Evolutionary conservation across 2,888 invertebrate genomes (phyloP), one percentile per base, ranked within the genome.

Genomic region (Chrysodeixis includens): DNA sequence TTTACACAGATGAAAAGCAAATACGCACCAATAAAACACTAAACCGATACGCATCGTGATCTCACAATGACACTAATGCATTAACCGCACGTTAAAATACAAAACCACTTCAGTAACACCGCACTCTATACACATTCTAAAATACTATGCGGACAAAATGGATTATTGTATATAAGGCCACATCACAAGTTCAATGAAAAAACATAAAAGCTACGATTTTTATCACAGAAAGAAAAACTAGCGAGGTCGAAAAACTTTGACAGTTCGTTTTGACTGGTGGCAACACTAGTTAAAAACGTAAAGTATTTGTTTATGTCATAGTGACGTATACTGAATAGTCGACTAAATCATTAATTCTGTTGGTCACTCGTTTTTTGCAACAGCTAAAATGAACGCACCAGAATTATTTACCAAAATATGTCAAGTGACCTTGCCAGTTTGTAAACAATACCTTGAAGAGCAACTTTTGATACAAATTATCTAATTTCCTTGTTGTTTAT

Each of bases 391-490:
- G 87, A 86, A 86, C 85, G 85, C 82, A 78, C 16, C 82, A 64
- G 52, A 71, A 69, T 0, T 84, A 85, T 88, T 87, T 88, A 92
- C 90, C 88, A 92, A 92, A 93, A 92, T 92, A 92, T 92, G 92
- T 92, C 93, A 95, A 93, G 95, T 96, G 97, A 96, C 96, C 96
- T 97, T 97, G 97, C 96, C 92, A 97, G 96, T 97, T 97, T 97
- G 97, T 97, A 97, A 97, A 97, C 97, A 97, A 95, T 92, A 96
- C 95, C 95, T 96, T 96, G 86, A 76, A 74, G 72, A 83, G 79
- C 68, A 77, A 76, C 71, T 85, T 96, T 96, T 96, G 95, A 91
- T 92, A 85, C 74, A 85, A 87, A 83, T 84, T 84, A 87, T 84
- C 79, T 82, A 68, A 84, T 87, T 96, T 96, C 96, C 95, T 93